Conservation (phyloP, 2,797 vertebrate species). For the Megalops cyprinoides region DNA sequence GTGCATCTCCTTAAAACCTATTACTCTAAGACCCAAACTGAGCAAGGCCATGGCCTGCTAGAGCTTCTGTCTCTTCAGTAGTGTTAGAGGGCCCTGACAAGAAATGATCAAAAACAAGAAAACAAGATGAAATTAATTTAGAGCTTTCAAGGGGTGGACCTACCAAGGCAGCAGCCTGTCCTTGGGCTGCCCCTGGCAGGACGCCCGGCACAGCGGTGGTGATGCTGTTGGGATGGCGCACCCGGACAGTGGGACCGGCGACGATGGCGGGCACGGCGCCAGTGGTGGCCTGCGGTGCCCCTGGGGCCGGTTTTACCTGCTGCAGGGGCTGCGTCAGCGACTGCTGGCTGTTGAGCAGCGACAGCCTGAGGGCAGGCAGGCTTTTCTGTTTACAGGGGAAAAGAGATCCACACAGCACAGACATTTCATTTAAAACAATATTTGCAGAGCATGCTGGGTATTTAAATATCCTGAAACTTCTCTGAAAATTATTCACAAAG, state of each 20-base stretch:
- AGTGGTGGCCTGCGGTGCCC: slow-evolving; percentile 52
- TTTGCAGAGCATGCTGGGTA: background rate
- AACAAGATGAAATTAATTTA: background rate
- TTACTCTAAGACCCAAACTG: background rate
- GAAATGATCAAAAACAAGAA: background rate
- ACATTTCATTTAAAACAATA: background rate
- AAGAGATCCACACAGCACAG: slow-evolving; percentile 4
- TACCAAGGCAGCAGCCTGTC: slow-evolving; percentile 78
- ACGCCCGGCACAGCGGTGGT: slow-evolving; percentile 66
- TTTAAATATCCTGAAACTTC: background rate
- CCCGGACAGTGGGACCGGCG: slow-evolving; percentile 72
- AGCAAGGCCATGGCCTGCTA: background rate
- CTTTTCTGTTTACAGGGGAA: slow-evolving; percentile 78
- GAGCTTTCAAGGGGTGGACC: slow-evolving; percentile 49
- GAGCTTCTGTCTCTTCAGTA: background rate
- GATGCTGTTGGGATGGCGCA: slow-evolving; percentile 81
- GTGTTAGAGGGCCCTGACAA: too few species aligned
- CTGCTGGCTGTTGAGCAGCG: slow-evolving; percentile 84
- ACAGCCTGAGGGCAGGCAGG: slow-evolving; percentile 85
- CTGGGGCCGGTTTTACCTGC: slow-evolving; percentile 66
- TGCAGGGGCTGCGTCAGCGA: slow-evolving; percentile 74
- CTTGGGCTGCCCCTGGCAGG: slow-evolving; percentile 69
- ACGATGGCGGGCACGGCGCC: slow-evolving; percentile 63
- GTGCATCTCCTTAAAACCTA: background rate
- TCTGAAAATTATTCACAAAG: background rate